Evolutionary conservation across 2,113 vertebrate species (phyloP), one percentile per base, ranked within the genome.

Genomic region (Apodemus sylvaticus): DNA sequence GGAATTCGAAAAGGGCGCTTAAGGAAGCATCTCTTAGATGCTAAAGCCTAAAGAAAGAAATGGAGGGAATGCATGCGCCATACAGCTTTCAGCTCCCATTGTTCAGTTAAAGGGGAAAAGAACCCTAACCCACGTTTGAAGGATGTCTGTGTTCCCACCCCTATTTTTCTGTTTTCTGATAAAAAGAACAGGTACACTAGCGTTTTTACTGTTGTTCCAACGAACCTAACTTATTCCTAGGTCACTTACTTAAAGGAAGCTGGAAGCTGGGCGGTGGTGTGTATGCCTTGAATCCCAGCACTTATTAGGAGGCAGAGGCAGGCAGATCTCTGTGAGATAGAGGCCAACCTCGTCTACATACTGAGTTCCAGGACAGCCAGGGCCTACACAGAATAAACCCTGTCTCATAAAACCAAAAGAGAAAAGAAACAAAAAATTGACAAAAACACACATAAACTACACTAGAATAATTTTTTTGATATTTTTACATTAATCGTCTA

Each of bases 1-100:
- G 94, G 93, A 91, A 92, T 96, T 88, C 64, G 88, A 70, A 95
- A 87, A 70, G 19, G 73, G 2, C 5, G 4, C 36, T 95, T 93
- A 87, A 48, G 42, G 55, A 95, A 64, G 34, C 78, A 51, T 95
- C 64, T 74, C 9, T 60, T 58, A 60, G 20, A 42, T 42, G 20
- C 20, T 68, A 94, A 78, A 73, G 86, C 86, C 77, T 86, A 66
- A 77, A 93, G 34, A 71, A 91, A 94, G 29, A 71, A 94, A 91
- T 29, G 5, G 60, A 77, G 20, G n/a, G 70, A 94, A 71, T 51
- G 17, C 36, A 71, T 51, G 17, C 36, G n/a, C 20, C 17, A 1
- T 64, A n/a, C 14, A 39, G 34, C 82, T 20, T 82, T 19, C 66
- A 55, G 42, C 45, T 71, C 14, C 19, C 17, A n/a, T 60, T 58